phyloP scores from a whole-genome alignment of 1,140 invertebrate genomes.

The Sminthurides bifidus region DNA sequence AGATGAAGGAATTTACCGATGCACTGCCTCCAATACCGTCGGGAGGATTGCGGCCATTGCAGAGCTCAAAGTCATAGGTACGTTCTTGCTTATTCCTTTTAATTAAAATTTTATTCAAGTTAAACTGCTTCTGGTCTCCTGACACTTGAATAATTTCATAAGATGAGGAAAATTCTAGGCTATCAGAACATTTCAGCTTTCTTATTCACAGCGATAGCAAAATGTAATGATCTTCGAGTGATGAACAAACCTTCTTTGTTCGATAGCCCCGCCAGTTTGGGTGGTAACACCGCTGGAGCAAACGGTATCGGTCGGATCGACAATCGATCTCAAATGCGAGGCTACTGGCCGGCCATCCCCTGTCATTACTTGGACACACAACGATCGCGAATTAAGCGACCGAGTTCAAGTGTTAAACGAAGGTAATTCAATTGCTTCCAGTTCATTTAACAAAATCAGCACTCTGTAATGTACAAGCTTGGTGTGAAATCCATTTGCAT shows the following conservation, averaged over 20 bases:
- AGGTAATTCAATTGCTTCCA: background rate
- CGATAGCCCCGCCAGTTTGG: conserved; percentile 56
- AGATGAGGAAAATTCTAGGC: no score
- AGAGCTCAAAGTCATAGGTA: conserved; percentile 56
- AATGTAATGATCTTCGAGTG: no score
- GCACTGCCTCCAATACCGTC: conserved; percentile 53
- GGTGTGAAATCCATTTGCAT: background rate
- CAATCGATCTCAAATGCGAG: conserved; percentile 55
- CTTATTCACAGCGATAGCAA: no score
- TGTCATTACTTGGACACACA: conserved; percentile 54
- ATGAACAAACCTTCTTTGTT: no score
- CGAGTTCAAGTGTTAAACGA: background rate
- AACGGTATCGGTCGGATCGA: conserved; percentile 50
- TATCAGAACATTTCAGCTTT: no score
- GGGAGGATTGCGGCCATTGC: conserved; percentile 52
- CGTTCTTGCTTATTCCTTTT: no score
- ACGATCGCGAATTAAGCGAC: conserved; percentile 43
- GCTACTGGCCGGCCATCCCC: conserved; percentile 56
- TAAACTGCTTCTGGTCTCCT: no score
- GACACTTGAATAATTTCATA: no score
- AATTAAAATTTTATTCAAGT: no score
- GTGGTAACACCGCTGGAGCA: conserved; percentile 51
- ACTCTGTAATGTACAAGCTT: background rate
- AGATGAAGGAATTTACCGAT: conserved; percentile 58
- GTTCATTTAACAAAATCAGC: background rate